Conservation (phyloP, 2,113 vertebrate species). For the Irena cyanogastra region DNA sequence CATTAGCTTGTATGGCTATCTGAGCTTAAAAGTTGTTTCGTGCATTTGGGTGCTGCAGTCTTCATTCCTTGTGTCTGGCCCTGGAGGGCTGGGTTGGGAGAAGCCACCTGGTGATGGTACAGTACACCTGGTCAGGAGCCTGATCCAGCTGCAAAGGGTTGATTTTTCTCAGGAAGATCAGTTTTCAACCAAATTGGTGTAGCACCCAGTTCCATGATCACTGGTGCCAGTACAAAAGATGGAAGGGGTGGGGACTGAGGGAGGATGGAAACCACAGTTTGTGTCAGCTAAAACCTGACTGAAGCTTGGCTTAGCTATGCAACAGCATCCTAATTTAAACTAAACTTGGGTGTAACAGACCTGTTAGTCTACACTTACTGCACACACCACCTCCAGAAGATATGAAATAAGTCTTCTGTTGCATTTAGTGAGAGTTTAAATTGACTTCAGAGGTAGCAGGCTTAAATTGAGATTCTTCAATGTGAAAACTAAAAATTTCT, state of each 20-base stretch:
- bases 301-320: slow-evolving; percentile 33
- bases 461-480: slow-evolving; percentile 27
- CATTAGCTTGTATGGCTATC: not conserved
- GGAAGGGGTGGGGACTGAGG: not conserved
- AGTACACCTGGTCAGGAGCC: accelerated
- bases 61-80: not conserved
- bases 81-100: not conserved
- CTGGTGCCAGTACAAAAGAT: not conserved
- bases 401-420: slow-evolving; percentile 16
- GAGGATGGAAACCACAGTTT: not conserved
- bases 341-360: slow-evolving; percentile 44
- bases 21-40: not conserved
- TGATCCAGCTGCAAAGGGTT: not conserved
- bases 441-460: slow-evolving; percentile 30
- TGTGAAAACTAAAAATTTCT: slow-evolving; percentile 34
- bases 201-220: not conserved
- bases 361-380: slow-evolving; percentile 51
- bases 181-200: not conserved
- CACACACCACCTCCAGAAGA: slow-evolving; percentile 27
- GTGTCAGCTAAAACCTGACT: slow-evolving; percentile 27
- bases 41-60: not conserved
- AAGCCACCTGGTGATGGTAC: not conserved
- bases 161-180: not conserved
- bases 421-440: slow-evolving; percentile 23
- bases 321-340: slow-evolving; percentile 31